Evolutionary conservation across 1,140 invertebrate species (phyloP).

Genomic region (Aphis gossypii): DNA sequence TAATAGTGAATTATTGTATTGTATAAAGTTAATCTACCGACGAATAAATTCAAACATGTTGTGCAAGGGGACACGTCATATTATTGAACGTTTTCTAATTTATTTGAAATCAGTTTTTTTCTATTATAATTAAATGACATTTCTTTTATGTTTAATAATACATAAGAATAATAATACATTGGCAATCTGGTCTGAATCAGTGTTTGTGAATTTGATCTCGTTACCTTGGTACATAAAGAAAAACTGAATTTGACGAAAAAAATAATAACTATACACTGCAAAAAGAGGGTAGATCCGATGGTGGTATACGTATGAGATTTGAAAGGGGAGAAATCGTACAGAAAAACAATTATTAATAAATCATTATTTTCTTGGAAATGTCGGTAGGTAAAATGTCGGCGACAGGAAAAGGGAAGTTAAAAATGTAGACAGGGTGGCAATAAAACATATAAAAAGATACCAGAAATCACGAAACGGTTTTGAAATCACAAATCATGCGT

Average conservation of each 20-base stretch:
- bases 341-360: constrained; percentile 58
- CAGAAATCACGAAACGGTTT: constrained; percentile 52
- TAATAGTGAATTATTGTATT: neutral
- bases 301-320: constrained; percentile 43
- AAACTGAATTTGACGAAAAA: constrained; percentile 45
- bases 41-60: neutral
- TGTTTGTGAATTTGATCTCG: constrained; percentile 32
- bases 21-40: neutral
- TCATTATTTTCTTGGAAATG: constrained; percentile 57
- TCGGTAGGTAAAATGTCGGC: constrained; percentile 57
- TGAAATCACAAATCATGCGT: constrained; percentile 56
- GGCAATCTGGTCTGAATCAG: neutral
- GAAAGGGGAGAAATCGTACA: constrained; percentile 56
- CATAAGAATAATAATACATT: neutral
- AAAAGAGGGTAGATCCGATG: neutral
- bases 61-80: neutral
- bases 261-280: constrained; percentile 1
- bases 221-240: neutral
- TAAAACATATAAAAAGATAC: constrained; percentile 58
- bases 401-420: constrained; percentile 56
- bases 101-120: neutral
- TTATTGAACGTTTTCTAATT: neutral
- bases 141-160: neutral
- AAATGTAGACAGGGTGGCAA: constrained; percentile 38
- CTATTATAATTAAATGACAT: neutral